Conservation (phyloP, 1,140 invertebrate genomes). For the Tribolium castaneum region DNA sequence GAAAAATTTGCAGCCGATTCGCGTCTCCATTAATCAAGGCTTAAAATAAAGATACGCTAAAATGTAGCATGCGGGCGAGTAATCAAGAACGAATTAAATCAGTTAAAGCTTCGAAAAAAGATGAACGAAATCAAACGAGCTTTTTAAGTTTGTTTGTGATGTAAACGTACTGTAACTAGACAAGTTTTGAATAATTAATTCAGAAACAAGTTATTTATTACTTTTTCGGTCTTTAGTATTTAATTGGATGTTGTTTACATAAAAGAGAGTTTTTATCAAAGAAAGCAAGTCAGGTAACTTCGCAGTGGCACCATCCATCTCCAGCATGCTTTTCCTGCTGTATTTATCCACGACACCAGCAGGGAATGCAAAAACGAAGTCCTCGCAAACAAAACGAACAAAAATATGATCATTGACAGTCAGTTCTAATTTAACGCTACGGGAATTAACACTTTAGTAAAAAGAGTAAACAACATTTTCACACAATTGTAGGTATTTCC, state of each 20-base stretch:
- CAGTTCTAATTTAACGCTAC: too few relatives aligned
- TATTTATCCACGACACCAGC: background rate
- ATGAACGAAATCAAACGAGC: background rate
- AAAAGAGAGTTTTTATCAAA: background rate
- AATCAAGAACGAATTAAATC: background rate
- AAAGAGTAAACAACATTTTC: too few relatives aligned
- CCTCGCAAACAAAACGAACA: background rate
- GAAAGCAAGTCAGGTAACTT: background rate
- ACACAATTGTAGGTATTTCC: too few relatives aligned
- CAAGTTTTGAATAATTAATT: slow-evolving; percentile 3
- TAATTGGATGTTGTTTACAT: background rate
- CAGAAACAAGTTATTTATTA: background rate
- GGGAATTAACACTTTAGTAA: too few relatives aligned
- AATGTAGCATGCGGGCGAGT: background rate
- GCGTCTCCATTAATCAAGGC: background rate
- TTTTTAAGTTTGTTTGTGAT: background rate
- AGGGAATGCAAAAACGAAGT: background rate
- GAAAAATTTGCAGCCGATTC: background rate
- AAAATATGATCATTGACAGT: background rate
- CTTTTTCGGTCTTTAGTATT: background rate
- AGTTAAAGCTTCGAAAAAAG: background rate
- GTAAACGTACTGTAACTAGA: background rate
- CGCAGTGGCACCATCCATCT: background rate
- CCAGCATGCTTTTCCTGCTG: background rate
- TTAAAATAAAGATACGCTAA: background rate